Percentiles rank a stretch among this genome's conserved stretches.
Evolutionary conservation across 2,888 invertebrate species (phyloP).

Genomic region (Sinelater perroti): DNA sequence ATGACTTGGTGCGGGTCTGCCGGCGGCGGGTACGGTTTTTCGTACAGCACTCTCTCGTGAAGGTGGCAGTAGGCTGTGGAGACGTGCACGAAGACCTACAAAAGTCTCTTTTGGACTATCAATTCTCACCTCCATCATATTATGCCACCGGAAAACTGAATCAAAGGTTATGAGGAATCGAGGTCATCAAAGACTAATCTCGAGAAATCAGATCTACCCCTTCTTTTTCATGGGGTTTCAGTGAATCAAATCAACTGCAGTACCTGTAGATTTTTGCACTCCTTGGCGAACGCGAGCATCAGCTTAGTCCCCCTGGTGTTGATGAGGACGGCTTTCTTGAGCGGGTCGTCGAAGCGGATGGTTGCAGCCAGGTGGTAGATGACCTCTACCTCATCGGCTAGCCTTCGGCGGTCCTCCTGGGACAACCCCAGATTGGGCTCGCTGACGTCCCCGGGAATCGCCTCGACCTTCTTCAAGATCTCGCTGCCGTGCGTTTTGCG

Average conservation of each 20-base stretch:
- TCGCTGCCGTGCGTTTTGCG: constrained; percentile 69
- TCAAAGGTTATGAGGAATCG: too few species aligned
- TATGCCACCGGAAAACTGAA: too few species aligned
- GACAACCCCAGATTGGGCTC: constrained; percentile 75
- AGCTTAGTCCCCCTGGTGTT: constrained; percentile 92
- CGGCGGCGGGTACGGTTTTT: constrained; percentile 86
- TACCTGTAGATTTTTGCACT: constrained; percentile 78
- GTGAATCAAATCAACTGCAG: too few species aligned
- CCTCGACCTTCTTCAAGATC: constrained; percentile 72
- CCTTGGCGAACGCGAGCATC: constrained; percentile 83
- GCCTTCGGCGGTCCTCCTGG: constrained; percentile 68
- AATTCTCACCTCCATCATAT: too few species aligned
- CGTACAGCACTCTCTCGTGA: constrained; percentile 80
- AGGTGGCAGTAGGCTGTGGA: constrained; percentile 94
- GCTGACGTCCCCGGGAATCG: constrained; percentile 78
- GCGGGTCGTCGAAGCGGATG: constrained; percentile 86
- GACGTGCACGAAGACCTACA: constrained; percentile 76
- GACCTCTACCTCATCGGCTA: constrained; percentile 76
- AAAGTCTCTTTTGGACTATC: too few species aligned
- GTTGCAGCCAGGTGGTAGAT: constrained; percentile 85
- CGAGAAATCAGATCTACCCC: too few species aligned
- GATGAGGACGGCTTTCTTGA: constrained; percentile 88
- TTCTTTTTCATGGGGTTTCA: too few species aligned
- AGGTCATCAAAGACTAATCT: too few species aligned
- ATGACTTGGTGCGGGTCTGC: constrained; percentile 79